Base-by-base conservation (phyloP, 2,888 invertebrate genomes). In the Coecobrya sp. region DNA sequence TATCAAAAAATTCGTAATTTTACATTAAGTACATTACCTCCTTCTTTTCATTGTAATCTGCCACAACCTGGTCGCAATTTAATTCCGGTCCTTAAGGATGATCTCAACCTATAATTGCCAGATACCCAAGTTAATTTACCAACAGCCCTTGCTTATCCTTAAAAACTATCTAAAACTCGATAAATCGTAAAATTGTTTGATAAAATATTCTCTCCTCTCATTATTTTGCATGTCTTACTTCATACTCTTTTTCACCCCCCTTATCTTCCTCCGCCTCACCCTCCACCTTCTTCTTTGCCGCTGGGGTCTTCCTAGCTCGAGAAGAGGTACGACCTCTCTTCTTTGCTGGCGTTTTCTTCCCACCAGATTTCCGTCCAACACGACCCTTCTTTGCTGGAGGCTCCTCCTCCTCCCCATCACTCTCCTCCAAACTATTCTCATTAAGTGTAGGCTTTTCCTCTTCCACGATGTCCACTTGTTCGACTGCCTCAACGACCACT, bases 231-330 rank as follows among this genome's bases (percentile, higher is more conserved):
- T 55, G 27, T 13, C 25, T 88, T 84, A 93, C 94, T 55, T 94
- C 94, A 82, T 93, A 93, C 45, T 94, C 94, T n/a, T 30, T 59
- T 0, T 89, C 91, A 62, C 92, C 91, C 7, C n/a, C n/a, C n/a
- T n/a, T n/a, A n/a, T n/a, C n/a, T n/a, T 90, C 92, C 36, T 86
- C 85, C 19, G 89, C 93, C 1, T 62, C 68, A 42, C 36, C 52
- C 62, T 68, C 73, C 59, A 84, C 76, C 55, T 70, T 30, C 84
- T 91, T 81, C 36, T 65, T 79, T 4, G n/a, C 8, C 1, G 19
- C 11, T 7, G 76, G 55, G 4, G n/a, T 36, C 45, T 86, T 68
- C 0, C 87, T 11, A 2, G 19, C 65, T 2, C 1, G 0, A 16
- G 68, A 52, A 27, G 86, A 11, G 10, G 62, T n/a, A 10, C 79